Percentiles rank a stretch among this genome's conserved stretches.
phyloP scores from a whole-genome alignment of 2,113 vertebrate genomes.

The Cyanoramphus novaezelandiae region DNA sequence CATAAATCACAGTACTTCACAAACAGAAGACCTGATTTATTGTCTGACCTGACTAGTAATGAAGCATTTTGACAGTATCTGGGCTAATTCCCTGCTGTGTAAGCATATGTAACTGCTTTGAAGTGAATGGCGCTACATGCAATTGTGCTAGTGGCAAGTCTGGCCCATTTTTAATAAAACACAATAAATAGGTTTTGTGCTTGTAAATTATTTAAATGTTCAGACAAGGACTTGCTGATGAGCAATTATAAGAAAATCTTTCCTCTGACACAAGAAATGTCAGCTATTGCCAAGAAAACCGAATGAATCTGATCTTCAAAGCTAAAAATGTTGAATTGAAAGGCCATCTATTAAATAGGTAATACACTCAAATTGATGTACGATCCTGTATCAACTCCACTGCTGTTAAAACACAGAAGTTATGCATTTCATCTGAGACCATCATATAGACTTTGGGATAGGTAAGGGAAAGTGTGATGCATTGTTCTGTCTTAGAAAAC shows the following conservation, averaged over 20 bases:
- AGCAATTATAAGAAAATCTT: background rate
- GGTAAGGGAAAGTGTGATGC: background rate
- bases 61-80: constrained; percentile 11
- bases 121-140: background rate
- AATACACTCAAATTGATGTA: background rate
- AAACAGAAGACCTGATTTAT: constrained; percentile 17
- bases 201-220: background rate
- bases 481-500: background rate
- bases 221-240: background rate
- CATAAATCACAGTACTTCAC: background rate
- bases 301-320: background rate
- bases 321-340: background rate
- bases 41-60: constrained; percentile 39
- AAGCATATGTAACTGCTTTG: background rate
- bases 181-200: background rate
- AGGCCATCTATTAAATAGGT: background rate
- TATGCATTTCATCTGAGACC: background rate
- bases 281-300: background rate
- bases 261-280: background rate
- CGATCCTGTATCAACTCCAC: background rate
- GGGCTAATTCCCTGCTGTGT: constrained; percentile 10
- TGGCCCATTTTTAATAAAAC: background rate
- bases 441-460: background rate
- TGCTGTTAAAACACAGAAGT: background rate
- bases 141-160: background rate